Evolutionary conservation across 2,797 vertebrate genomes (phyloP), one percentile per base, ranked within the genome.

Genomic region (Lepilemur septentrionalis): DNA sequence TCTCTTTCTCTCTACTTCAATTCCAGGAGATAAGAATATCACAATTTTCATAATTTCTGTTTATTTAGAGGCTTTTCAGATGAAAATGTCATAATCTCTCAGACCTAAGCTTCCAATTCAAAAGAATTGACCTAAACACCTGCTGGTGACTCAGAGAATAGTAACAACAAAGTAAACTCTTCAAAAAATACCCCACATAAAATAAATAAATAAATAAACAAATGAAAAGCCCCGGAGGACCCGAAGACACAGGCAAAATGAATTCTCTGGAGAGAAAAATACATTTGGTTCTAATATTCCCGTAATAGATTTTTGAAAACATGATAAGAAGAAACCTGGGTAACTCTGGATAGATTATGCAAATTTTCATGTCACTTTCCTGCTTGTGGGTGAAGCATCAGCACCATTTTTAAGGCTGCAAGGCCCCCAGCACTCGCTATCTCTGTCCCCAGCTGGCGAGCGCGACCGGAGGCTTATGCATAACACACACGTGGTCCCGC

Each of bases 401-500:
- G 90, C 94, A 90, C 97, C 94, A 91, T 93, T 97, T 98, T 96
- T 97, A 96, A 98, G 72, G 82, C 92, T 98, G 98, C 96, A 96
- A 96, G 99, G 98, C 99, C 99, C 98, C 99, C 98, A 98, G 98
- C 98, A 98, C 97, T 96, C 98, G 96, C 95, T 99, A 99, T 99
- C 99, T 99, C 99, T 98, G 90, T 98, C 98, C 99, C 98, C 99
- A 99, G 99, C 99, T 99, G 99, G 99, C 98, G 98, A 99, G 99
- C 99, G 98, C 99, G 99, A 98, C 99, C 98, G 99, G 99, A 99
- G 99, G 99, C 99, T 99, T 99, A 99, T 99, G 98, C 98, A 98
- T 83, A 97, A 98, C 94, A 93, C 78, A 63, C 98, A 95, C 97
- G 95, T 96, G 96, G 98, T 92, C 89, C 93, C 50, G 38, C 41